Evolutionary conservation across 2,888 invertebrate genomes (phyloP).

Genomic region (Tipula unca): DNA sequence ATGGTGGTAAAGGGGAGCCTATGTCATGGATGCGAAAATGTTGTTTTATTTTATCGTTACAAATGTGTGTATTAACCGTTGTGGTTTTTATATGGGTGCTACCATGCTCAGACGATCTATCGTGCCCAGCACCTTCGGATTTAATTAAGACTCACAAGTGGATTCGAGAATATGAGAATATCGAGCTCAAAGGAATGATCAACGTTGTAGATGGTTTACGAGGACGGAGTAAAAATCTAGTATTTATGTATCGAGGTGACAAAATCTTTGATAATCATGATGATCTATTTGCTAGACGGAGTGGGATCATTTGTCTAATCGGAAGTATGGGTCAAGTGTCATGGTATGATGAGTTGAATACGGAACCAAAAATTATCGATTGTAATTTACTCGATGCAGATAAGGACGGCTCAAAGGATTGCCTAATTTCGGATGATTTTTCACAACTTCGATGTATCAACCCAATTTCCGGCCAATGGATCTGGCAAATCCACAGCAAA

Average conservation of each 20-base stretch:
- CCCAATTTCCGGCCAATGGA: conserved; percentile 50
- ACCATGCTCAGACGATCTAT: conserved; percentile 62
- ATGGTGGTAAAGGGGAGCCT: conserved; percentile 41
- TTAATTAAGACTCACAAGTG: conserved; percentile 56
- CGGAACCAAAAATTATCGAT: conserved; percentile 62
- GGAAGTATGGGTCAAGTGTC: conserved; percentile 61
- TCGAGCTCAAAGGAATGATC: conserved; percentile 60
- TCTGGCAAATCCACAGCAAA: conserved; percentile 43
- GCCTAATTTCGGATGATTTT: conserved; percentile 62
- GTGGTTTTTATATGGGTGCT: conserved; percentile 66
- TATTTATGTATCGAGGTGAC: conserved; percentile 64
- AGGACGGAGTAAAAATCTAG: conserved; percentile 58
- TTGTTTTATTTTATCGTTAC: conserved; percentile 60
- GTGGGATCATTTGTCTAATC: conserved; percentile 61
- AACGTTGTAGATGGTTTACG: conserved; percentile 58
- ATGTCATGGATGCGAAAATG: conserved; percentile 61
- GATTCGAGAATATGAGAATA: conserved; percentile 58
- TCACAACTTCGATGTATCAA: conserved; percentile 55
- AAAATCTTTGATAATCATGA: conserved; percentile 45
- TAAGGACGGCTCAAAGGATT: conserved; percentile 61
- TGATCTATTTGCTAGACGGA: conserved; percentile 30
- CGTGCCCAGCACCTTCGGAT: conserved; percentile 50
- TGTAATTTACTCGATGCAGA: conserved; percentile 66
- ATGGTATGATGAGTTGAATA: conserved; percentile 62
- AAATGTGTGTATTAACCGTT: conserved; percentile 61